phyloP scores from a whole-genome alignment of 1,140 invertebrate genomes.

The Zaprionus taronus region DNA sequence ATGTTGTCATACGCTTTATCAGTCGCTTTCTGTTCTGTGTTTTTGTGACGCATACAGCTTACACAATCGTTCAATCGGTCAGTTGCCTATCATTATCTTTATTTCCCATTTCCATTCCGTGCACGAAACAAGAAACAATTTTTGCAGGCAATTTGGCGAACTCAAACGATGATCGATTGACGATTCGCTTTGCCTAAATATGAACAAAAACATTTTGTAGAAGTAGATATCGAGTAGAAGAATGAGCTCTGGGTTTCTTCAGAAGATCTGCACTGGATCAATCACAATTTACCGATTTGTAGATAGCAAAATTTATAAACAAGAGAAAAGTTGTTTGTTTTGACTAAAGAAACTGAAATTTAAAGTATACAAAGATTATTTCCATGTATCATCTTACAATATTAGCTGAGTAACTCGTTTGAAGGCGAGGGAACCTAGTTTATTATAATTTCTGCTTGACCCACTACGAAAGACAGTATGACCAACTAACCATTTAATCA shows the following conservation, averaged over 20 bases:
- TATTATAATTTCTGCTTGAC: neutral
- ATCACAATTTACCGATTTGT: constrained; percentile 11
- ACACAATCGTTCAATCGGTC: constrained; percentile 18
- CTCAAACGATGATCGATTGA: constrained; percentile 22
- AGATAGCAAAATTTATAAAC: neutral
- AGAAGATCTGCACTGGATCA: constrained; percentile 16
- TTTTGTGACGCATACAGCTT: constrained; percentile 28
- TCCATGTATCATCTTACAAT: neutral
- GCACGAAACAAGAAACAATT: constrained; percentile 21
- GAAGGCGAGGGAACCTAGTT: neutral
- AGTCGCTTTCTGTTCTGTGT: neutral
- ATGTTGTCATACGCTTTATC: constrained; percentile 19
- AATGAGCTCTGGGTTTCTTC: neutral
- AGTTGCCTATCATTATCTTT: constrained; percentile 44
- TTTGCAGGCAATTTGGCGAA: constrained; percentile 26
- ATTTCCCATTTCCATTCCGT: constrained; percentile 39
- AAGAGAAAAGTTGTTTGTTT: neutral
- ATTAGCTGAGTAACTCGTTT: neutral
- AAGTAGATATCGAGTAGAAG: neutral
- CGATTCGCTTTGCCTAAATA: neutral
- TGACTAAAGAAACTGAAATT: no score
- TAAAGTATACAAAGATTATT: constrained; percentile 1
- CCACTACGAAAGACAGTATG: neutral
- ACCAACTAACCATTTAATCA: constrained; percentile 1
- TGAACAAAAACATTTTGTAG: constrained; percentile 8